Percentiles rank a stretch among this genome's conserved stretches.
Evolutionary conservation across 1,140 invertebrate species (phyloP).

Genomic region (Anastatus disparis): DNA sequence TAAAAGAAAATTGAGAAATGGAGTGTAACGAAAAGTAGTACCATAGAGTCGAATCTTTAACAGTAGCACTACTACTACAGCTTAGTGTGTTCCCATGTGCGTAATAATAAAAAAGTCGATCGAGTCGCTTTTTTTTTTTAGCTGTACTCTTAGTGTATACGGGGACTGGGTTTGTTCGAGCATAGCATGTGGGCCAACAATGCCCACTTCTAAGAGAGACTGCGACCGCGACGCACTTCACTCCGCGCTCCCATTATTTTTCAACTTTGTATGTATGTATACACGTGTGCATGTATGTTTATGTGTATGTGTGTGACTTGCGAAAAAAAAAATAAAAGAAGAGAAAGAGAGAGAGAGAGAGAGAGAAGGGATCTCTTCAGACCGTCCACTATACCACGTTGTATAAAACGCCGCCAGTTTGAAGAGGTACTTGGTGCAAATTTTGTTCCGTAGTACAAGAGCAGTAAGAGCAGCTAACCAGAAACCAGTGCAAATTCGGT

Average conservation of each 20-base stretch:
- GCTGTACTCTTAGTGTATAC: conserved; percentile 39
- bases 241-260: conserved; percentile 56
- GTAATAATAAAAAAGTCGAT: conserved; percentile 54
- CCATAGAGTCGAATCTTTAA: too few species aligned
- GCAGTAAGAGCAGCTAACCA: too few species aligned
- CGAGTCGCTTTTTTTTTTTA: too few species aligned
- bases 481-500: too few species aligned
- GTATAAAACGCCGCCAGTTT: neutral
- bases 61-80: neutral
- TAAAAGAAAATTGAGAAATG: conserved; percentile 30
- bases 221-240: conserved; percentile 60
- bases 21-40: conserved; percentile 15
- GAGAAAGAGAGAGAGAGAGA: neutral
- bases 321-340: conserved; percentile 17
- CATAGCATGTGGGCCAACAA: conserved; percentile 65
- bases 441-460: too few species aligned
- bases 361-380: too few species aligned
- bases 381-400: too few species aligned
- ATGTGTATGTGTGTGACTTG: conserved; percentile 42
- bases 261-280: conserved; percentile 36
- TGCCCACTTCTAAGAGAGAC: conserved; percentile 61
- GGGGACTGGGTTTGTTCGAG: conserved; percentile 53
- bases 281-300: conserved; percentile 32
- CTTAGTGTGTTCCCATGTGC: conserved; percentile 44
- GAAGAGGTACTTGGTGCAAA: conserved; percentile 19